Conservation (phyloP, 2,888 invertebrate genomes). For the Schizotus pectinicornis region DNA sequence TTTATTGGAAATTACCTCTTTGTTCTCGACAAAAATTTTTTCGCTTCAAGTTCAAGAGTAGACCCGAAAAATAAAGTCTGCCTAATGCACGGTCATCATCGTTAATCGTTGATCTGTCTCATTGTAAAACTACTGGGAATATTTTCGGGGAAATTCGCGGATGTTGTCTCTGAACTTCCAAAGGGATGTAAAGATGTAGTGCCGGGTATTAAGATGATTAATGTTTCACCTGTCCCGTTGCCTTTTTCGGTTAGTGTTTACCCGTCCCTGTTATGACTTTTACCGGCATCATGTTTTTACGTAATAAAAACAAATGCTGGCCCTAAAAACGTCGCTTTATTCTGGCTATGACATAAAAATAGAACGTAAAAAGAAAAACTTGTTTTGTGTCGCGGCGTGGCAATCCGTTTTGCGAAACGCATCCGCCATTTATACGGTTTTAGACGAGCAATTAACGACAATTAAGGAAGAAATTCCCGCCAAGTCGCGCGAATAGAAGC, state of each 20-base stretch:
- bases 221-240: constrained; percentile 15
- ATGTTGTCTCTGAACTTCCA: neutral
- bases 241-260: constrained; percentile 13
- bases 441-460: too few relatives aligned
- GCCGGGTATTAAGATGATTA: constrained; percentile 19
- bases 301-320: constrained; percentile 16
- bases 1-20: too few relatives aligned
- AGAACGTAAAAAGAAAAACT: neutral
- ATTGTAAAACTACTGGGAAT: neutral
- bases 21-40: too few relatives aligned
- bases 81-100: too few relatives aligned
- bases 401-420: too few relatives aligned
- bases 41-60: too few relatives aligned
- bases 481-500: too few relatives aligned
- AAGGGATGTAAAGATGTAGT: constrained; percentile 9
- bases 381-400: too few relatives aligned
- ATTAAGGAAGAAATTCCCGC: too few relatives aligned
- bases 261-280: constrained; percentile 13
- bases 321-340: constrained; percentile 17
- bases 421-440: too few relatives aligned
- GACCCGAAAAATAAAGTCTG: too few relatives aligned
- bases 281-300: constrained; percentile 19
- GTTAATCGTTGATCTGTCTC: too few relatives aligned
- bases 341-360: constrained; percentile 7
- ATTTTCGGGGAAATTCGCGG: neutral